These are phyloP conservation scores for Aldabrachelys gigantea DNA, from an alignment of 2,113 vertebrate genomes.

Conservation along the genomic window DNA sequence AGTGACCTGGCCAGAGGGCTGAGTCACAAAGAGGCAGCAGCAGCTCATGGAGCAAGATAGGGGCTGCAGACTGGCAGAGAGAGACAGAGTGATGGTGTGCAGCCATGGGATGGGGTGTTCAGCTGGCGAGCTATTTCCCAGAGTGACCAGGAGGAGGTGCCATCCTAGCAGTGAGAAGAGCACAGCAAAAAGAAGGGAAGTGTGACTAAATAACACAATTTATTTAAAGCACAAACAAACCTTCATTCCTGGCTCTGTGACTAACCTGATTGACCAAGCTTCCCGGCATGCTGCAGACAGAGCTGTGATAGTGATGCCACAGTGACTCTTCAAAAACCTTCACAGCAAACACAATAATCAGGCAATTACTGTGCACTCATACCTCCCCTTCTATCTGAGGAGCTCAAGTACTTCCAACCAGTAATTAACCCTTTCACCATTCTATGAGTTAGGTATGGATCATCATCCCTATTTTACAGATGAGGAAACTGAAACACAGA, in stretches of 20 bases:
- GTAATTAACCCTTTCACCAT: constrained; percentile 12
- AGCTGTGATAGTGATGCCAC: constrained; percentile 25
- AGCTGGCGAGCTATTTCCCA: not conserved
- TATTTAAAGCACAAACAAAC: not conserved
- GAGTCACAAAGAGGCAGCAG: not conserved
- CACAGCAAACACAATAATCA: constrained; percentile 31
- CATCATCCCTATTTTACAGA: constrained; percentile 63
- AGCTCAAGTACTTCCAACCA: constrained; percentile 67
- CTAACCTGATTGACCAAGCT: not conserved
- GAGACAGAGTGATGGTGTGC: not conserved
- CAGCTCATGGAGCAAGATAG: not conserved
- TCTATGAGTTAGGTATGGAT: constrained; percentile 49
- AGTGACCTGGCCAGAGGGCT: not conserved
- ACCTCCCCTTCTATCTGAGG: constrained; percentile 36
- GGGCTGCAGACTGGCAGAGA: not conserved
- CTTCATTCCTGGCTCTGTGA: not conserved
- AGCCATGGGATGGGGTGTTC: not conserved
- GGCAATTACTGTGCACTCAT: constrained; percentile 39
- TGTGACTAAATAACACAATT: not conserved
- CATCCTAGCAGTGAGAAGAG: not conserved
- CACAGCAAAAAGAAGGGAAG: not conserved
- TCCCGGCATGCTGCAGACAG: not conserved
- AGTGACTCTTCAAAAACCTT: constrained; percentile 45
- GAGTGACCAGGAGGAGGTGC: not conserved
- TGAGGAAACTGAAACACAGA: constrained; percentile 29